Conservation (phyloP, 1,140 invertebrate genomes). For the Notospermus geniculatus region DNA sequence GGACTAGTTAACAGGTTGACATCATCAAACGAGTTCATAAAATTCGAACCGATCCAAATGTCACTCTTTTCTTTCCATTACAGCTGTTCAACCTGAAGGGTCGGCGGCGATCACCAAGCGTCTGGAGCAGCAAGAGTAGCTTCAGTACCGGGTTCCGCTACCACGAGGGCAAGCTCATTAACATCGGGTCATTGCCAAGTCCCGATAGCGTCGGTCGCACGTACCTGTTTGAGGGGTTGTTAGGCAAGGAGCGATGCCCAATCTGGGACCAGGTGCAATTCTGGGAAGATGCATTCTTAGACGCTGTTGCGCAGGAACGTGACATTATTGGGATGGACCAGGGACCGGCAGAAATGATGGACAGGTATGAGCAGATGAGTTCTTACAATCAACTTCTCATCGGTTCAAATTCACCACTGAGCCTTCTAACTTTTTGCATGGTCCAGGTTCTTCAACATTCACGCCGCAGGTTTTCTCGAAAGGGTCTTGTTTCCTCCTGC, state of each 20-base stretch:
- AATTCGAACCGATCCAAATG: too few species aligned
- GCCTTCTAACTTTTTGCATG: too few species aligned
- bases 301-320: conserved; percentile 97
- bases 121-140: conserved; percentile 85
- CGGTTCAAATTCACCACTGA: too few species aligned
- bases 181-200: conserved; percentile 67
- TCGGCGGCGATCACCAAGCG: conserved; percentile 40
- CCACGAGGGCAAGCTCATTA: conserved; percentile 82
- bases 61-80: conserved; percentile 10
- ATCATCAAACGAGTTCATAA: too few species aligned
- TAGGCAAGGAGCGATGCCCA: conserved; percentile 71
- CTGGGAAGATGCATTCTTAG: conserved; percentile 98
- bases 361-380: too few species aligned
- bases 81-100: conserved; percentile 26
- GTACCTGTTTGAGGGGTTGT: conserved; percentile 84
- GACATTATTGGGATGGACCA: conserved; percentile 99
- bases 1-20: too few species aligned
- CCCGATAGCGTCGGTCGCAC: conserved; percentile 72
- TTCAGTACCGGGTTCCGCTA: conserved; percentile 84
- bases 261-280: conserved; percentile 99
- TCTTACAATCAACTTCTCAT: too few species aligned
- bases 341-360: conserved; percentile 98
- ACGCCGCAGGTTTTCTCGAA: too few species aligned
- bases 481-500: too few species aligned
- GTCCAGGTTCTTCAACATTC: too few species aligned